Evolutionary conservation across 2,888 invertebrate genomes (phyloP), one percentile per base, ranked within the genome.

Genomic region (Napeogenes sylphis): DNA sequence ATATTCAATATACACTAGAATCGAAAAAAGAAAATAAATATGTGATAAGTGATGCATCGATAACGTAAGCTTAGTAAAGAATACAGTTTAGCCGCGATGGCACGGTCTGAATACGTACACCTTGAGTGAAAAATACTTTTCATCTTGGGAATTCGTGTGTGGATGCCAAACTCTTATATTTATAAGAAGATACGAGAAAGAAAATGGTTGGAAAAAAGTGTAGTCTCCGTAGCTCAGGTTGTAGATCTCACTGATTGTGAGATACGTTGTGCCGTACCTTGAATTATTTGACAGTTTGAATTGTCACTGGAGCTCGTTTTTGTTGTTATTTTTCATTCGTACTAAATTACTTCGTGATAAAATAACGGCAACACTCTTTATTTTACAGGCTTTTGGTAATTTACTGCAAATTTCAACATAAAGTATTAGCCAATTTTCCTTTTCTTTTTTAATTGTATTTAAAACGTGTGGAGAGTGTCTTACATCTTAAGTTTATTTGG

Each of bases 201-300:
- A 86, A 88, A 84, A 83, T 76, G 81, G 84, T 84, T 79, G 80
- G 81, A 82, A 83, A 87, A 87, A 83, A 80, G 79, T 72, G 73
- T 72, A 75, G 76, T 76, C 73, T 77, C 78, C 75, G 74, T 76
- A 79, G 76, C 77, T 70, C 68, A 74, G 79, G 82, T 79, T 81
- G 82, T 90, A 85, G 82, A 86, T 89, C 84, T 85, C 77, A 75
- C 79, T 88, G 90, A 89, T 90, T 88, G 87, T 87, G 80, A 89
- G 83, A 85, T 84, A 89, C 81, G 80, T 76, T 78, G 78, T 71
- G 73, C 78, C 81, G 78, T 80, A 83, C 82, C 84, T 85, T 87
- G 87, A 88, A 84, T 87, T 89, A 87, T 87, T 86, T 84, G 87
- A 85, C 85, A 83, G 78, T 83, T 84, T 79, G 84, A 83, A 86